These are phyloP conservation scores for Drosophila insularis DNA, from an alignment of 1,140 invertebrate genomes.

Conservation along the genomic window DNA sequence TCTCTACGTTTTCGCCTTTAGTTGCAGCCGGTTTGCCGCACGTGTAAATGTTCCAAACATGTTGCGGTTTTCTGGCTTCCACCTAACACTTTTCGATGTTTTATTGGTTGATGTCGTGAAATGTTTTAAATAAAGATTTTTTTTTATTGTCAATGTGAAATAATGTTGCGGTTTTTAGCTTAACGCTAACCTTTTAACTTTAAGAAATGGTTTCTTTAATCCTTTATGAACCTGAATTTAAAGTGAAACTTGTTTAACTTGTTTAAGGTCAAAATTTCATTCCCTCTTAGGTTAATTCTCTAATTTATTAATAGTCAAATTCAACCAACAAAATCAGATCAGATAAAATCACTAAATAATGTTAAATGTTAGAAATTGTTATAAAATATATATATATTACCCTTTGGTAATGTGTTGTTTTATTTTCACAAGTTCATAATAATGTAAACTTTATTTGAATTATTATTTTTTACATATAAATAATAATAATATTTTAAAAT, in stretches of 20 bases:
- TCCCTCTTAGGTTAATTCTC: too few relatives aligned
- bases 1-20: constrained; percentile 42
- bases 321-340: too few relatives aligned
- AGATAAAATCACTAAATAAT: too few relatives aligned
- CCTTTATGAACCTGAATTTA: constrained; percentile 42
- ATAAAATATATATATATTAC: too few relatives aligned
- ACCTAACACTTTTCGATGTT: constrained; percentile 67
- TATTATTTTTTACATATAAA: too few relatives aligned
- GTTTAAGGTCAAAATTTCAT: too few relatives aligned
- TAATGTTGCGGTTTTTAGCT: constrained; percentile 76
- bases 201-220: constrained; percentile 2
- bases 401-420: too few relatives aligned
- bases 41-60: constrained; percentile 79
- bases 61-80: constrained; percentile 74
- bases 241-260: constrained; percentile 53
- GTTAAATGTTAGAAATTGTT: too few relatives aligned
- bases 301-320: too few relatives aligned
- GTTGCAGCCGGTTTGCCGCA: constrained; percentile 59
- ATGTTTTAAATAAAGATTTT: constrained; percentile 80
- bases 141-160: constrained; percentile 74
- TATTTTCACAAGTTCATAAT: too few relatives aligned
- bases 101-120: constrained; percentile 73
- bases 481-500: too few relatives aligned
- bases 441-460: too few relatives aligned
- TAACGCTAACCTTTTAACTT: constrained; percentile 50